phyloP scores from a whole-genome alignment of 2,888 invertebrate species.

The Ashinkailepas kermadecensis region DNA sequence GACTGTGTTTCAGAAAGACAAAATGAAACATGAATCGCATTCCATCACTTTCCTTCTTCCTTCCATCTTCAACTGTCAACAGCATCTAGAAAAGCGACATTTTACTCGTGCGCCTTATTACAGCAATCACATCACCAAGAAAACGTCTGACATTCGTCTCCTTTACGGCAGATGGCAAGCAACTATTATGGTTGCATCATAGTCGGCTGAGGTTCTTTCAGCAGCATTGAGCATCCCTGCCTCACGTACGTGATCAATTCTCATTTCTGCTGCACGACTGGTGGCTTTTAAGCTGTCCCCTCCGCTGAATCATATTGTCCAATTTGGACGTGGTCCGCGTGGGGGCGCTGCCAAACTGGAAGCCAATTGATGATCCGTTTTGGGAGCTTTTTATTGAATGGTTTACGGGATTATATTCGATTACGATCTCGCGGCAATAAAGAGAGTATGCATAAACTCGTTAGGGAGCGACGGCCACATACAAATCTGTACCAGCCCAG shows the following conservation, averaged over 20 bases:
- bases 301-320: neutral
- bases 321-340: neutral
- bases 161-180: no score
- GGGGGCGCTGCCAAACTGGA: neutral
- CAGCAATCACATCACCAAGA: no score
- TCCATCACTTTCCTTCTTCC: no score
- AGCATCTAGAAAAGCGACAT: no score
- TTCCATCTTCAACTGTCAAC: no score
- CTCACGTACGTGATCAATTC: neutral
- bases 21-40: no score
- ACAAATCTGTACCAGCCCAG: neutral
- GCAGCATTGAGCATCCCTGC: no score
- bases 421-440: conserved; percentile 12
- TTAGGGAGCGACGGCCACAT: neutral
- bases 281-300: neutral
- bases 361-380: conserved; percentile 6
- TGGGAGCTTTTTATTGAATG: conserved; percentile 13
- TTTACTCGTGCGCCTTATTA: no score
- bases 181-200: no score
- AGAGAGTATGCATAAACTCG: conserved; percentile 19
- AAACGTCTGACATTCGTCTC: no score
- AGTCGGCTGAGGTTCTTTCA: no score
- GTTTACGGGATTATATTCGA: neutral
- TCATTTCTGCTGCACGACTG: neutral
- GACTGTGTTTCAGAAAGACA: no score